These are phyloP conservation scores for Brachionus plicatilis DNA, from an alignment of 1,140 invertebrate genomes.

Conservation along the genomic window DNA sequence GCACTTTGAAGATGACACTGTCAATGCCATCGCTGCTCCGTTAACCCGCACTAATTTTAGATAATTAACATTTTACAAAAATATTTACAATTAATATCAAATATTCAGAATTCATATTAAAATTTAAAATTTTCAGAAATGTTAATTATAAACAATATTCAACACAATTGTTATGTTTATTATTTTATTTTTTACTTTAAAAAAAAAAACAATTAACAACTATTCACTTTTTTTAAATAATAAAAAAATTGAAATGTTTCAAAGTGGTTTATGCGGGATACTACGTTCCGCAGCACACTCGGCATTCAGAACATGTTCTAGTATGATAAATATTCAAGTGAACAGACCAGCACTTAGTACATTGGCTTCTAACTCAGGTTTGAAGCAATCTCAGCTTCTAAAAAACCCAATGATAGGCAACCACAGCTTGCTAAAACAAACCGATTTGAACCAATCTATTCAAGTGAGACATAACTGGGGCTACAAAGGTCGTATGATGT, in stretches of 20 bases:
- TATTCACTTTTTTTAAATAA: too few relatives aligned
- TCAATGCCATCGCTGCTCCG: too few relatives aligned
- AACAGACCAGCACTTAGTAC: not conserved
- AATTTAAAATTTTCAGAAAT: too few relatives aligned
- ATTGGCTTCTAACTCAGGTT: not conserved
- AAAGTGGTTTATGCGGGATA: not conserved
- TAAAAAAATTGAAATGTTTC: constrained; percentile 3
- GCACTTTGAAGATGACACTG: too few relatives aligned
- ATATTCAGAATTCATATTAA: too few relatives aligned
- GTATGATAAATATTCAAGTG: not conserved
- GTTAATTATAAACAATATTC: too few relatives aligned
- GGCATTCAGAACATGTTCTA: not conserved
- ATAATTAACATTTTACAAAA: too few relatives aligned
- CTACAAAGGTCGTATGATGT: constrained; percentile 59
- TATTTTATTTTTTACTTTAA: too few relatives aligned
- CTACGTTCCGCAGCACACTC: not conserved
- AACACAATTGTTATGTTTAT: too few relatives aligned
- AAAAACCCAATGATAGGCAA: not conserved
- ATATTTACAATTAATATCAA: too few relatives aligned
- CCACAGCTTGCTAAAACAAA: not conserved
- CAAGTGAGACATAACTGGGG: constrained; percentile 35
- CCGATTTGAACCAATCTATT: not conserved
- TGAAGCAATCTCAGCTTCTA: not conserved
- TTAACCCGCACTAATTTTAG: too few relatives aligned
- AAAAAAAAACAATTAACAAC: too few relatives aligned